Evolutionary conservation across 2,113 vertebrate species (phyloP).

Genomic region (Lutjanus erythropterus): DNA sequence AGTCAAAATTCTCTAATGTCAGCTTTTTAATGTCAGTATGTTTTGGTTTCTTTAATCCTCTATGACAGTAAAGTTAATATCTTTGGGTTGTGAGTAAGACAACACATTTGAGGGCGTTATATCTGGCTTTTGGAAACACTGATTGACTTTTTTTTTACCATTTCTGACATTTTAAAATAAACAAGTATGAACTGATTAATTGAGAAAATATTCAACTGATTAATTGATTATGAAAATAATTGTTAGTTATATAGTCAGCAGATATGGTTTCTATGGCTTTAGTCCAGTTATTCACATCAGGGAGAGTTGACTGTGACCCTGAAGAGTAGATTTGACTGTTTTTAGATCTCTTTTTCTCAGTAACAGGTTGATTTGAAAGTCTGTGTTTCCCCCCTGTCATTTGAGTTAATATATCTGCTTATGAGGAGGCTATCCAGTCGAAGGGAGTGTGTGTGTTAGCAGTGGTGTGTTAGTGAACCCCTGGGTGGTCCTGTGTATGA

Average conservation of each 20-base stretch:
- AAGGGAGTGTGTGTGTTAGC: slow-evolving; percentile 18
- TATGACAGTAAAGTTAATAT: too few relatives aligned
- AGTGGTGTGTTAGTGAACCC: slow-evolving; percentile 33
- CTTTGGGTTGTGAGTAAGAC: too few relatives aligned
- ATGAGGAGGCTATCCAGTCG: slow-evolving; percentile 7
- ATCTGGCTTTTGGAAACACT: too few relatives aligned
- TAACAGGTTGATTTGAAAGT: slow-evolving; percentile 34
- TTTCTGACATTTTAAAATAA: too few relatives aligned
- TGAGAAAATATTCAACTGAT: too few relatives aligned
- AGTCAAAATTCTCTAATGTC: too few relatives aligned
- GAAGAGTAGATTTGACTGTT: slow-evolving; percentile 13
- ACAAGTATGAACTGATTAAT: too few relatives aligned
- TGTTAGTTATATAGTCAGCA: slow-evolving; percentile 6
- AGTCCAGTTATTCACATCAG: slow-evolving; percentile 1
- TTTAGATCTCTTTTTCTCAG: slow-evolving; percentile 32
- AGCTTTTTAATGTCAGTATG: too few relatives aligned
- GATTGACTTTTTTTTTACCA: too few relatives aligned
- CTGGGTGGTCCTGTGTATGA: slow-evolving; percentile 62
- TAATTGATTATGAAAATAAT: too few relatives aligned
- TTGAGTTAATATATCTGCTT: slow-evolving; percentile 34
- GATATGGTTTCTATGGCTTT: slow-evolving; percentile 14
- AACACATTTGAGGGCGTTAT: too few relatives aligned
- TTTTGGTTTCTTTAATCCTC: too few relatives aligned
- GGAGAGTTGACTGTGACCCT: slow-evolving; percentile 4
- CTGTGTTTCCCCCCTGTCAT: slow-evolving; percentile 27